phyloP scores from a whole-genome alignment of 1,140 invertebrate genomes.

The Hyles vespertilio region DNA sequence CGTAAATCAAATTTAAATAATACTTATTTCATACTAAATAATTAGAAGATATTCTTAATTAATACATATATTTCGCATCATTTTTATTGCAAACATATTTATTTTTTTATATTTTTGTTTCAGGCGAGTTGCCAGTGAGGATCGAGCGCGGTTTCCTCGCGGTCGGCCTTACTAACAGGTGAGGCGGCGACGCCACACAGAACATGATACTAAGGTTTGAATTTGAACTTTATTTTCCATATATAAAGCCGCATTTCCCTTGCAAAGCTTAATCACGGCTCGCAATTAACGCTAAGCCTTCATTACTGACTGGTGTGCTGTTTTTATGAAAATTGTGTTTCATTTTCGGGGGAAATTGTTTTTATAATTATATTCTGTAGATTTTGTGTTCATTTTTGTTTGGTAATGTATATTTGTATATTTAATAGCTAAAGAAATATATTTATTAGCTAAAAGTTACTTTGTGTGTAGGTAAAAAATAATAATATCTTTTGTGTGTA shows the following conservation, averaged over 20 bases:
- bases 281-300: conserved; percentile 17
- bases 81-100: too few relatives aligned
- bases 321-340: conserved; percentile 25
- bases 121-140: conserved; percentile 59
- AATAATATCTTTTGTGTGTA: too few relatives aligned
- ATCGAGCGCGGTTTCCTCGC: conserved; percentile 56
- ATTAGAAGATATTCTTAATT: too few relatives aligned
- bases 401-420: too few relatives aligned
- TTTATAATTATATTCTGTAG: conserved; percentile 1
- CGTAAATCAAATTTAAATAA: too few relatives aligned
- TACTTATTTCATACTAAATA: too few relatives aligned
- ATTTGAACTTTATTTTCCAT: conserved; percentile 56
- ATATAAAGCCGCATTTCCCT: conserved; percentile 6
- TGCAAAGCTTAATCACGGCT: not conserved
- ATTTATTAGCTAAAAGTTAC: not conserved
- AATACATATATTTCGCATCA: too few relatives aligned
- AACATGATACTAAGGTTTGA: conserved; percentile 74
- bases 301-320: conserved; percentile 21
- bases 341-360: conserved; percentile 16
- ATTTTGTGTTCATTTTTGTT: conserved; percentile 11
- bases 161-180: conserved; percentile 72
- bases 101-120: conserved; percentile 24
- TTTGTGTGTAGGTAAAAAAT: too few relatives aligned
- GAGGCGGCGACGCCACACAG: conserved; percentile 68
- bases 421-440: not conserved